Evolutionary conservation across 2,797 vertebrate species (phyloP).

Genomic region (Gambusia yucatana): DNA sequence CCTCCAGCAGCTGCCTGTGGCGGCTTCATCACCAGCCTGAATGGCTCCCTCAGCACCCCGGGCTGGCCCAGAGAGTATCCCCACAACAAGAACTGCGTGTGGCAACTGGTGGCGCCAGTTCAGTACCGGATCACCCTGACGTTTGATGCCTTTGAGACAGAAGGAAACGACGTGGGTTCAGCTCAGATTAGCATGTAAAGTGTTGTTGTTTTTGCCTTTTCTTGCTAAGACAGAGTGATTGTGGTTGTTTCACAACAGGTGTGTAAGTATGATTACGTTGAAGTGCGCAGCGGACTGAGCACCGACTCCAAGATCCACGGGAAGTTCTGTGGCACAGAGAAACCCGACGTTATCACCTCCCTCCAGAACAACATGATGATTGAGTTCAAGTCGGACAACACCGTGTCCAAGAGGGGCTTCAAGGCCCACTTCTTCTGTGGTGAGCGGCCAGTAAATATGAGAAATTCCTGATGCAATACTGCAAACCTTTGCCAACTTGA

Average conservation of each 20-base stretch:
- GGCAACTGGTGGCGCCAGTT: slow-evolving; percentile 95
- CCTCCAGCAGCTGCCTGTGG: slow-evolving; percentile 92
- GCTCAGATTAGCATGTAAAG: neutral
- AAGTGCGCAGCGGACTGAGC: slow-evolving; percentile 91
- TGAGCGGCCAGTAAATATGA: slow-evolving; percentile 54
- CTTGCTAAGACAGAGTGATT: slow-evolving; percentile 12
- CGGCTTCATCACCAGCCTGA: slow-evolving; percentile 94
- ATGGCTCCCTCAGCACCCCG: slow-evolving; percentile 94
- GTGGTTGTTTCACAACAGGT: slow-evolving; percentile 80
- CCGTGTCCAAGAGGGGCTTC: slow-evolving; percentile 96
- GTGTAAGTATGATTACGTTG: slow-evolving; percentile 96
- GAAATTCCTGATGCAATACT: neutral
- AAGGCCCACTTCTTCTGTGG: slow-evolving; percentile 98
- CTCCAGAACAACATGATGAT: slow-evolving; percentile 97
- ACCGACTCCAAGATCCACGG: slow-evolving; percentile 92
- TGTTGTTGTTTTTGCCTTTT: neutral
- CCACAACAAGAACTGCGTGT: slow-evolving; percentile 97
- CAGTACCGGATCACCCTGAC: slow-evolving; percentile 95
- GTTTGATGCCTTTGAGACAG: slow-evolving; percentile 94
- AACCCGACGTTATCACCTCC: slow-evolving; percentile 94
- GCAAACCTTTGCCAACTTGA: neutral
- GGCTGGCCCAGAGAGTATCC: slow-evolving; percentile 98
- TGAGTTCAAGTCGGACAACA: slow-evolving; percentile 98
- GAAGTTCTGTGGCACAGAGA: slow-evolving; percentile 94
- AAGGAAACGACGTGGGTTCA: slow-evolving; percentile 90